These are phyloP conservation scores for Dryococelus australis DNA, from an alignment of 2,888 invertebrate genomes.

Conservation along the genomic window DNA sequence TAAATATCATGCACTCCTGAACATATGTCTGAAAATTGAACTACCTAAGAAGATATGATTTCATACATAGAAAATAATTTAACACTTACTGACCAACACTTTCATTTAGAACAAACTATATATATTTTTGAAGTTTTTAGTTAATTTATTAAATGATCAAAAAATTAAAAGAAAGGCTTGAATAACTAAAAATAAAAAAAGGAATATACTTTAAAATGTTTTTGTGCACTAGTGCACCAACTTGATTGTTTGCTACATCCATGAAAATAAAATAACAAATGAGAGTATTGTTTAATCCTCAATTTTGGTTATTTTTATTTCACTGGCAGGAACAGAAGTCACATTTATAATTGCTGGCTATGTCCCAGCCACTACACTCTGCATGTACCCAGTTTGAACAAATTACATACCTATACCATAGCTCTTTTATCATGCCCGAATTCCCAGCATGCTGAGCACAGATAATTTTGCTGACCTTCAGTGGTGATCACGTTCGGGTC, in stretches of 20 bases:
- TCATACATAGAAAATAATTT: too few species aligned
- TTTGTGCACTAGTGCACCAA: neutral
- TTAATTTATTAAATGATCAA: too few species aligned
- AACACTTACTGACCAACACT: too few species aligned
- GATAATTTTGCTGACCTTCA: neutral
- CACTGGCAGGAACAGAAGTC: constrained; percentile 1
- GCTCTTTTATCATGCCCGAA: neutral
- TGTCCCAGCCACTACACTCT: neutral
- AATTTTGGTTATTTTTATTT: neutral
- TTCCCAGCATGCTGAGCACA: neutral
- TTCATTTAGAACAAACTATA: too few species aligned
- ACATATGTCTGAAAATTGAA: too few species aligned
- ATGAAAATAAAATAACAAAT: neutral
- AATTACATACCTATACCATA: neutral
- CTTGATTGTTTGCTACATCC: neutral
- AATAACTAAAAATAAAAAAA: neutral
- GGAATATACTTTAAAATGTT: neutral
- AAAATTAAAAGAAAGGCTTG: too few species aligned
- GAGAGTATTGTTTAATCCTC: neutral
- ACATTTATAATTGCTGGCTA: neutral
- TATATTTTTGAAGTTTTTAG: too few species aligned
- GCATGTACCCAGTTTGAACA: neutral
- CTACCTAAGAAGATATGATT: too few species aligned
- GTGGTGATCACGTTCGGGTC: neutral
- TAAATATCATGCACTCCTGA: too few species aligned